These are phyloP conservation scores for Danaus melanippus DNA, from an alignment of 1,140 invertebrate genomes.

Conservation along the genomic window DNA sequence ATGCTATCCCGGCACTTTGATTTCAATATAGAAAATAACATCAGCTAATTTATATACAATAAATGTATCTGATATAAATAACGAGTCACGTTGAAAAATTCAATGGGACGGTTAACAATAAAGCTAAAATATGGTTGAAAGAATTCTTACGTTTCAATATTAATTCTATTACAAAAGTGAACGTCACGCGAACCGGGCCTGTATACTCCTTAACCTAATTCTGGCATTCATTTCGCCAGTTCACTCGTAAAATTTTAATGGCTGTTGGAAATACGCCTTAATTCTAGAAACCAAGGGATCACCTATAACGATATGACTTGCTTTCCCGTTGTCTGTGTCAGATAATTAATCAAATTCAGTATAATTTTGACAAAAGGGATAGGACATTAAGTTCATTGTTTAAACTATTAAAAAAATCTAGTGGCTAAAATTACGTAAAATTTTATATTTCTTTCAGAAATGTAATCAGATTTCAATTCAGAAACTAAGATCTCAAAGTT, in stretches of 20 bases:
- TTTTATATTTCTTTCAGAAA: no score
- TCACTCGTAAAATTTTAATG: constrained; percentile 69
- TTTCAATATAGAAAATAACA: no score
- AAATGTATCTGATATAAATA: no score
- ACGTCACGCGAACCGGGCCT: constrained; percentile 45
- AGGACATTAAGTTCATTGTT: not conserved
- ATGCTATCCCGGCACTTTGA: no score
- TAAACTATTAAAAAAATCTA: no score
- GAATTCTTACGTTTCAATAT: constrained; percentile 17
- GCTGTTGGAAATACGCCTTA: constrained; percentile 37
- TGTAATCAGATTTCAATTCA: no score
- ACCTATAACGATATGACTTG: constrained; percentile 33
- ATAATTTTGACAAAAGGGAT: constrained; percentile 3
- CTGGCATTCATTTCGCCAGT: constrained; percentile 61
- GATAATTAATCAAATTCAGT: constrained; percentile 32
- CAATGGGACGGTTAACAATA: not conserved
- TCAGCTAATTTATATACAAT: no score
- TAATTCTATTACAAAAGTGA: constrained; percentile 20
- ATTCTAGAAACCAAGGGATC: constrained; percentile 46
- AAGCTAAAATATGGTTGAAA: constrained; percentile 7
- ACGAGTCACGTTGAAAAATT: no score
- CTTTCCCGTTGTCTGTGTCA: constrained; percentile 21
- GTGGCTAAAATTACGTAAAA: no score
- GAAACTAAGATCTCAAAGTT: no score
- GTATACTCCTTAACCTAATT: constrained; percentile 61